Conservation (phyloP, 1,140 invertebrate genomes). For the Bombus difficillimus region DNA sequence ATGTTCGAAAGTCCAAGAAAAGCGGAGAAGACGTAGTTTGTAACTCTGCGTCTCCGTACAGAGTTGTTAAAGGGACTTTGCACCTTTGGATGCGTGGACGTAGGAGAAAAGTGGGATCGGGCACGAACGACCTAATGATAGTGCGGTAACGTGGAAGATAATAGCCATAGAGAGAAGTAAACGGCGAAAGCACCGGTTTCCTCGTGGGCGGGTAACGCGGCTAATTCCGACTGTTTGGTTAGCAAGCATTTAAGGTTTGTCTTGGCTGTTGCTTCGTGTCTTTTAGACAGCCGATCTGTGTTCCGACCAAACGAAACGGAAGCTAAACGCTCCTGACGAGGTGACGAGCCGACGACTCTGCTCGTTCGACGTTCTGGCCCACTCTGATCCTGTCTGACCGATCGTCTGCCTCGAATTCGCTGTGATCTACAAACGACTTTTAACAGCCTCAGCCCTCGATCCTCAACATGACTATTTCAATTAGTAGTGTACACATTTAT, state of each 20-base stretch:
- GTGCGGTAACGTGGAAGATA: slow-evolving; percentile 50
- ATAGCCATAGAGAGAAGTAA: slow-evolving; percentile 76
- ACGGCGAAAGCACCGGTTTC: slow-evolving; percentile 70
- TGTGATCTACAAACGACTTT: neutral
- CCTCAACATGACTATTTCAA: neutral
- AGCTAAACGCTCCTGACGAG: slow-evolving; percentile 75
- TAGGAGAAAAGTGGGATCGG: slow-evolving; percentile 22
- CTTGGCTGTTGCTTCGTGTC: slow-evolving; percentile 82
- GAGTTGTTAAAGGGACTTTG: neutral
- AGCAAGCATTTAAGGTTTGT: slow-evolving; percentile 83
- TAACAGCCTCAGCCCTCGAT: neutral
- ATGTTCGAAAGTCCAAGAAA: neutral
- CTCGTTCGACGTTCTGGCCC: slow-evolving; percentile 32
- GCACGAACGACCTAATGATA: slow-evolving; percentile 18
- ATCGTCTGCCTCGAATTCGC: neutral
- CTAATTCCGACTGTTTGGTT: slow-evolving; percentile 83
- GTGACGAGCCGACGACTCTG: slow-evolving; percentile 76
- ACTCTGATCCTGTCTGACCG: neutral
- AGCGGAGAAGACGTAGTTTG: neutral
- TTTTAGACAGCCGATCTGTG: slow-evolving; percentile 83
- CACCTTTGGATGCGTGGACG: neutral
- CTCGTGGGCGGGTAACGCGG: slow-evolving; percentile 77
- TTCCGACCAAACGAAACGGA: slow-evolving; percentile 81
- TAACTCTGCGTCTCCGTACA: neutral
- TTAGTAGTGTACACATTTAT: too few relatives aligned